Evolutionary conservation across 2,888 invertebrate genomes (phyloP).

Genomic region (Rhodophaea formosa): DNA sequence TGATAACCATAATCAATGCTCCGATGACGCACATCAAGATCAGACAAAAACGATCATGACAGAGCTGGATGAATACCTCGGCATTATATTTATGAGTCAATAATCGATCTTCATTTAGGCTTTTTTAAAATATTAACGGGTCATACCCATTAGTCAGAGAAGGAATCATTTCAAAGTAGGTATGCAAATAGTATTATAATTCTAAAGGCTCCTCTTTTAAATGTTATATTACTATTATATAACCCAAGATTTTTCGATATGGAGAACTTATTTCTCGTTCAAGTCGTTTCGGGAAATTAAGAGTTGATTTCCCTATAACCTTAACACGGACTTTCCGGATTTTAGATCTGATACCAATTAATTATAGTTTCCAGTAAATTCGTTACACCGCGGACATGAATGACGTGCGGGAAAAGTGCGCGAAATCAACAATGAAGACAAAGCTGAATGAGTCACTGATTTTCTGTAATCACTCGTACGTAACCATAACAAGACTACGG

Average conservation of each 20-base stretch:
- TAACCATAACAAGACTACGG: conserved; percentile 42
- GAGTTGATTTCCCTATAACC: neutral
- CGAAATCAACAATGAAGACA: conserved; percentile 57
- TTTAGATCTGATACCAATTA: neutral
- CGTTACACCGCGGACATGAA: neutral
- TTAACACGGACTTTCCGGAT: neutral
- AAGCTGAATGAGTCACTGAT: conserved; percentile 59
- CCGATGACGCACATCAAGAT: conserved; percentile 32
- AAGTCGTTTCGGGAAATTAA: neutral
- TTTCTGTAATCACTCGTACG: conserved; percentile 51
- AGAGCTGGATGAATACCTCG: neutral
- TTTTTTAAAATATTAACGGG: neutral
- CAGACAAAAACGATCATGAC: neutral
- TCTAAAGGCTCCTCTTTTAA: neutral
- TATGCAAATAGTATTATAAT: neutral
- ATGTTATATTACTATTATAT: no score
- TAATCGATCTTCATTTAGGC: neutral
- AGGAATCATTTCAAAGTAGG: neutral
- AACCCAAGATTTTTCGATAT: no score
- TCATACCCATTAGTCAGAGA: neutral
- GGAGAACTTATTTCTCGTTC: neutral
- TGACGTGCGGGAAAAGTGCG: conserved; percentile 61
- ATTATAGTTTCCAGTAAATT: neutral
- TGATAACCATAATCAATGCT: conserved; percentile 48
- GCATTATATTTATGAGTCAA: neutral